Base-by-base conservation (phyloP, 2,888 invertebrate genomes). In the Plagodis dolabraria region DNA sequence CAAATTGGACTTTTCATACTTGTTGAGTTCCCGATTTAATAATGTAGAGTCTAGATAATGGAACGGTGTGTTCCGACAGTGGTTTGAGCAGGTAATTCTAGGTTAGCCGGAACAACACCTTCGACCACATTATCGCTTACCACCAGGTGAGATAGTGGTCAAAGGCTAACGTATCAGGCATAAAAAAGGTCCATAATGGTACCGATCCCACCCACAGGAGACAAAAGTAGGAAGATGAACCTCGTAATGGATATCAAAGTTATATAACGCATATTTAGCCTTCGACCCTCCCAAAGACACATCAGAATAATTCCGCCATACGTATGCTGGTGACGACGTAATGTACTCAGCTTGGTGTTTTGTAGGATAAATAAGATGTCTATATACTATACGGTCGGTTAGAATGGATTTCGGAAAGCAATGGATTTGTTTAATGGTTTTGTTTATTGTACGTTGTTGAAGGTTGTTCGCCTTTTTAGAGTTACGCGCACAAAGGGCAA, bases 221-320 rank as follows among this genome's bases (percentile, higher is more conserved):
- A 38, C 38, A 9, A 7, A 38, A 5, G 7, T 38, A 38, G 9
- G 38, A 38, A 22, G 22, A 22, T 2, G 22, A 22, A 22, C 22
- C 22, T 22, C 22, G 22, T 22, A 22, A 22, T 22, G 22, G 22
- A 22, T 22, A 22, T 22, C 22, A 43, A 54, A 38, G 57, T 61
- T 69, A 71, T 73, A 64, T 63, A 43, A 49, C 38, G 22, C 12
- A 42, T 7, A 7, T 38, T 44, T 10, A 70, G 65, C 66, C 65
- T 67, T 60, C 69, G 61, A 72, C 68, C 72, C 67, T 67, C 58
- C 70, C 59, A 64, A 48, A 9, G 12, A 7, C 44, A 49, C 61
- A 86, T 88, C 79, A 75, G 79, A 75, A 89, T 89, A 88, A 89
- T 88, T 80, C 69, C 2, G 64, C 71, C 79, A 71, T 89, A 77